Conservation (phyloP, 2,113 vertebrate genomes). For the Hiodon tergisus region DNA sequence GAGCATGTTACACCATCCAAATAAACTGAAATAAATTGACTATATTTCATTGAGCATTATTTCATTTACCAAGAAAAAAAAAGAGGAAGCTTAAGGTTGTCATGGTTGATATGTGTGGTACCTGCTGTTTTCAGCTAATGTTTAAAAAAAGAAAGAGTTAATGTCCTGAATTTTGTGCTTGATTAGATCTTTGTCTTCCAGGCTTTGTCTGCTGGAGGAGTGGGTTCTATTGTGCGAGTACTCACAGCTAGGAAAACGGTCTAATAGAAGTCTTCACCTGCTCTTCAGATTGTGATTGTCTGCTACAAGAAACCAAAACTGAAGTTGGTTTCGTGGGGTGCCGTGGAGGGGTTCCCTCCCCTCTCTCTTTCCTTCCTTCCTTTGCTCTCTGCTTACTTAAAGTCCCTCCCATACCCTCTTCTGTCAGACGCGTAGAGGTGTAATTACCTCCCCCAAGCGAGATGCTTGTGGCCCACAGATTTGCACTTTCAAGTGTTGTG, state of each 20-base stretch:
- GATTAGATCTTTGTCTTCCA: conserved; percentile 43
- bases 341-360: conserved; percentile 25
- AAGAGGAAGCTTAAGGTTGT: too few relatives aligned
- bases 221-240: conserved; percentile 90
- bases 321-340: conserved; percentile 34
- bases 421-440: not conserved
- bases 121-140: not conserved
- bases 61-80: not conserved
- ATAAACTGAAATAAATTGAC: not conserved
- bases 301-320: conserved; percentile 51
- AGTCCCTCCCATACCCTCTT: conserved; percentile 8
- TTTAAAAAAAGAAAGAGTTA: not conserved
- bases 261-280: conserved; percentile 51
- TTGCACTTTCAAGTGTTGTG: not conserved
- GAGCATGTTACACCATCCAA: not conserved
- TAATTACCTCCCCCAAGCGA: not conserved
- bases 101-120: too few relatives aligned
- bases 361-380: conserved; percentile 13
- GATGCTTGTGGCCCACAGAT: not conserved
- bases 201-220: conserved; percentile 90
- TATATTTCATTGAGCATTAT: not conserved
- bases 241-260: conserved; percentile 94
- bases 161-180: not conserved
- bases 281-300: conserved; percentile 35
- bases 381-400: conserved; percentile 9